Conservation (phyloP, 2,888 invertebrate species). For the Scaptomyza flava region DNA sequence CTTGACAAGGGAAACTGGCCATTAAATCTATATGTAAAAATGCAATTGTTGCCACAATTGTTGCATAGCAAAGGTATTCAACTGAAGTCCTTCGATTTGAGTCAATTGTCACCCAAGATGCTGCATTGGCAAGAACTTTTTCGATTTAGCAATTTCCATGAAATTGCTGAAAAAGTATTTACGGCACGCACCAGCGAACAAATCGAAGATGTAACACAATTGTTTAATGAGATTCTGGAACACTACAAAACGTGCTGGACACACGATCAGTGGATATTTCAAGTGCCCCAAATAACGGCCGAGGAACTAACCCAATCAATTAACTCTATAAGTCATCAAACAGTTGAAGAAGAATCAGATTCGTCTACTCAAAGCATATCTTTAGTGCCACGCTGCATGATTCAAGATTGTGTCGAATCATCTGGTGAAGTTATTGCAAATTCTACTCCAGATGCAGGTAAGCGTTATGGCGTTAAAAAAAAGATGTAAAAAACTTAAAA, state of each 20-base stretch:
- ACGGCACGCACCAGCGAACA: constrained; percentile 14
- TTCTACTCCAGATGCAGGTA: neutral
- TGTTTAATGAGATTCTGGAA: constrained; percentile 25
- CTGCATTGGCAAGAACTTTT: constrained; percentile 49
- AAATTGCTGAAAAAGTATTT: constrained; percentile 39
- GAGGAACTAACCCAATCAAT: neutral
- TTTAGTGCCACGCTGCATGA: constrained; percentile 31
- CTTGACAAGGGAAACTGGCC: constrained; percentile 59
- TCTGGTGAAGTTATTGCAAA: neutral
- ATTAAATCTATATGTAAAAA: constrained; percentile 38
- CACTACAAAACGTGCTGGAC: constrained; percentile 58
- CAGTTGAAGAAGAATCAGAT: neutral
- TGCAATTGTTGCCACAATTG: constrained; percentile 32
- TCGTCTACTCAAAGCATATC: neutral
- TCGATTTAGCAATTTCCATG: constrained; percentile 42
- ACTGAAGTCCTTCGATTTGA: constrained; percentile 30
- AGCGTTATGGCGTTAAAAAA: neutral
- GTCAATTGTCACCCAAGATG: constrained; percentile 59
- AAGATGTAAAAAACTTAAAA: neutral
- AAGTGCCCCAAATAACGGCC: constrained; percentile 41
- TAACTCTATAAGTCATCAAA: neutral
- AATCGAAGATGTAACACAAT: constrained; percentile 1
- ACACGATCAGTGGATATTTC: constrained; percentile 48
- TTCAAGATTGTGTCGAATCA: neutral
- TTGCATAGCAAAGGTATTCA: constrained; percentile 52